Evolutionary conservation across 2,113 vertebrate genomes (phyloP).

Genomic region (Tapirus terrestris): DNA sequence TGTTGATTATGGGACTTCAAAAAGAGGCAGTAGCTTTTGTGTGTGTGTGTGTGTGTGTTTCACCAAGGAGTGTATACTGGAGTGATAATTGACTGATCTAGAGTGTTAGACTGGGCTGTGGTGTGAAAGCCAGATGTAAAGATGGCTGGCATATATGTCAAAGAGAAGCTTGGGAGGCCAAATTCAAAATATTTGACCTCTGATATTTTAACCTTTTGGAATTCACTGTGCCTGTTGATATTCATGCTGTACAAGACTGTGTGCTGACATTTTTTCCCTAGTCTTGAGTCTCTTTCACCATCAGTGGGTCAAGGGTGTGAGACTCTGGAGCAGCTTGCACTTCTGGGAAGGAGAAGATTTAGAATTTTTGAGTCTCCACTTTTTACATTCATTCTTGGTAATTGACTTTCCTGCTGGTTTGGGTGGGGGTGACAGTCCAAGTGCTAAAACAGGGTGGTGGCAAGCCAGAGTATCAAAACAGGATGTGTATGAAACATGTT

Average conservation of each 20-base stretch:
- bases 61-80: not conserved
- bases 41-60: not conserved
- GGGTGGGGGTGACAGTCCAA: slow-evolving; percentile 30
- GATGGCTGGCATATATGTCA: not conserved
- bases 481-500: not conserved
- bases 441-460: slow-evolving; percentile 46
- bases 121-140: not conserved
- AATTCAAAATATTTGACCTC: not conserved
- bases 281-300: not conserved
- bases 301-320: not conserved
- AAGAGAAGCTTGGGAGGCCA: not conserved
- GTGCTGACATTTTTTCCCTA: not conserved
- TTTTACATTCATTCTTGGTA: not conserved
- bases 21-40: not conserved
- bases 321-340: not conserved
- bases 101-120: not conserved
- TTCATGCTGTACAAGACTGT: not conserved
- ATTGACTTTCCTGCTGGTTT: slow-evolving; percentile 38
- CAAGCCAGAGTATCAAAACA: slow-evolving; percentile 30
- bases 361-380: not conserved
- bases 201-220: not conserved
- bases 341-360: not conserved
- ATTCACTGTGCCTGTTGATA: not conserved
- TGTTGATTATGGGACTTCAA: not conserved
- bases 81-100: not conserved